Evolutionary conservation across 1,140 invertebrate species (phyloP), one percentile per base, ranked within the genome.

Genomic region (Aphis craccivora): DNA sequence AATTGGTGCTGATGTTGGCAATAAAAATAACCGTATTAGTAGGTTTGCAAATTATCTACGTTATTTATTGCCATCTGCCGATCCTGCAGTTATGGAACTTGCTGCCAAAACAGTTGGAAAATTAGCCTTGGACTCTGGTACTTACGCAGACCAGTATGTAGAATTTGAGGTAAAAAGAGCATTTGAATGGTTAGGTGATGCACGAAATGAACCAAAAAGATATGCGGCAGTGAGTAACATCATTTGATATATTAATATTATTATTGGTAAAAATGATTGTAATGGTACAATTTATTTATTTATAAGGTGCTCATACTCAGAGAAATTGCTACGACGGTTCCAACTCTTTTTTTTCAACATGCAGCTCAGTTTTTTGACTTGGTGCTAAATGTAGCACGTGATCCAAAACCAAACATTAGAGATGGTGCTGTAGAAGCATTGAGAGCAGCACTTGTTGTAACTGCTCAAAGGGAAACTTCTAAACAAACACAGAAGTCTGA

Each of bases 331-430:
- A 97, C 98, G 35, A 98, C 98, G 25, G 98, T 99, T 95, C 99
- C 99, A 6, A 99, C 99, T 30, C 99, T 99, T 95, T 99, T 99
- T 95, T 99, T 99, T 95, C 99, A 99, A 95, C 98, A 99, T 96
- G 98, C 99, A 0, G 98, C 98, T 35, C 97, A 97, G 88, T 99
- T 99, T 95, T 99, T 99, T 95, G 99, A 99, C 94, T 96, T 98
- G 67, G 99, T 99, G 94, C 99, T 99, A 94, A 97, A 97, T 94
- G 98, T 98, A 6, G 97, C 99, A 53, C 97, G 97, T 93, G 99
- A 99, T 96, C 97, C 98, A 0, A 99, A 99, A 95, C 97, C 98
- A n/a, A 96, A 97, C 30, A 98, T 99, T 94, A 96, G 99, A 90
- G 98, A 99, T 95, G 97, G 97, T 14, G 99, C 98, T 20, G 98